phyloP scores from a whole-genome alignment of 1,140 invertebrate species.

The Ylistrum balloti region DNA sequence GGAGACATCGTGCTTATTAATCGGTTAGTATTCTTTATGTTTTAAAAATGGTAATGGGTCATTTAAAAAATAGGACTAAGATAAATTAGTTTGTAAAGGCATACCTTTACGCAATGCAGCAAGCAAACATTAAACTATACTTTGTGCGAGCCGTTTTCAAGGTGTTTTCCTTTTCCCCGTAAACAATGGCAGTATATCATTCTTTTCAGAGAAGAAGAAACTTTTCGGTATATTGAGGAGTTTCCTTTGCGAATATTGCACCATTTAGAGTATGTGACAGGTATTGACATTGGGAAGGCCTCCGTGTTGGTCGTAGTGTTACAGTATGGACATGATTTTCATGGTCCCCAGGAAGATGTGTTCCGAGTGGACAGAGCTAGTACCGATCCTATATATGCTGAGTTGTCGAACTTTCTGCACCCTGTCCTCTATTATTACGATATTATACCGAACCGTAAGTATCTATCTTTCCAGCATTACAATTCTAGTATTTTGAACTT shows the following conservation, averaged over 20 bases:
- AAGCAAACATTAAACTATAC: no score
- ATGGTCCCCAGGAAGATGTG: conserved; percentile 81
- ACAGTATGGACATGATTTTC: conserved; percentile 82
- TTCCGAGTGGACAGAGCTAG: conserved; percentile 79
- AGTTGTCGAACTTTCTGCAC: conserved; percentile 82
- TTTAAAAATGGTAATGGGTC: not conserved
- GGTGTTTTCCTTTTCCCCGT: no score
- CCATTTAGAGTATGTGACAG: conserved; percentile 74
- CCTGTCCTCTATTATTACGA: conserved; percentile 82
- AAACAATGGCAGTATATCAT: no score
- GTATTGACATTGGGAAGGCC: conserved; percentile 64
- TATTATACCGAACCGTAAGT: conserved; percentile 74
- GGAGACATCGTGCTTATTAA: not conserved
- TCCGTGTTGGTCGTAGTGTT: conserved; percentile 77
- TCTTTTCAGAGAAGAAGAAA: conserved; percentile 64
- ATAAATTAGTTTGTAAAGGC: no score
- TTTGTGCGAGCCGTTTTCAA: no score
- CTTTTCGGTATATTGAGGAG: conserved; percentile 78
- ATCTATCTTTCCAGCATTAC: no score
- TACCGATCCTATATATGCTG: conserved; percentile 75
- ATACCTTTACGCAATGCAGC: no score
- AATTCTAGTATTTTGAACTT: no score
- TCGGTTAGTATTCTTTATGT: not conserved
- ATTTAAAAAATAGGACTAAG: not conserved
- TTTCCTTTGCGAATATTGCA: conserved; percentile 79